Conservation (phyloP, 2,113 vertebrate genomes). For the Thermophis baileyi region DNA sequence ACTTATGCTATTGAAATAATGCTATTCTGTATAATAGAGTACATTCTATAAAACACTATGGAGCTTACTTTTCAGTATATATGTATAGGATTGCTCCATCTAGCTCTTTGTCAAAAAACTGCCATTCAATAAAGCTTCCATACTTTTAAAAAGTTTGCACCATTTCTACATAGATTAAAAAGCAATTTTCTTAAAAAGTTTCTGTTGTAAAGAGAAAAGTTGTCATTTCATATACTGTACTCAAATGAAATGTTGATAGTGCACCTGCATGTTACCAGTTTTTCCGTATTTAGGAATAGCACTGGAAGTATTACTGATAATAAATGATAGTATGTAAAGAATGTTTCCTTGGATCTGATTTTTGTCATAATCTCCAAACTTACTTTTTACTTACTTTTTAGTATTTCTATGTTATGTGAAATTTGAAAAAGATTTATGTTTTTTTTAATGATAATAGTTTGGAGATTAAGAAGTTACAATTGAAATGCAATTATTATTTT, state of each 20-base stretch:
- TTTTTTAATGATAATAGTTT: neutral
- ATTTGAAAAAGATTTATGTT: neutral
- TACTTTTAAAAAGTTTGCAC: neutral
- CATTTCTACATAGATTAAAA: neutral
- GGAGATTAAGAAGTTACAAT: neutral
- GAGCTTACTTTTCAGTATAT: neutral
- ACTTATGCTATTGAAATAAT: neutral
- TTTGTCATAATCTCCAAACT: slow-evolving; percentile 12
- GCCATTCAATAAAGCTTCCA: neutral
- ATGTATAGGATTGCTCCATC: neutral
- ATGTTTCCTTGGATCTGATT: slow-evolving; percentile 16
- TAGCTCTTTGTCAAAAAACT: neutral
- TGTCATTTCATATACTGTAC: neutral
- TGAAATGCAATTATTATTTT: neutral
- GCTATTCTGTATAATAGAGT: neutral
- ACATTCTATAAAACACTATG: neutral
- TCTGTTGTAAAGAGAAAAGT: neutral
- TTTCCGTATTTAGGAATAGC: neutral
- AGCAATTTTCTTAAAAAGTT: neutral
- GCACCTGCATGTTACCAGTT: neutral
- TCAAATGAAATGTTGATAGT: slow-evolving; percentile 17
- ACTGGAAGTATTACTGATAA: slow-evolving; percentile 29
- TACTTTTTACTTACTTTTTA: neutral
- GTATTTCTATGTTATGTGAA: neutral
- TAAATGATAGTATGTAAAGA: slow-evolving; percentile 37